Evolutionary conservation across 2,888 invertebrate genomes (phyloP).

Genomic region (Lydus trimaculatus): DNA sequence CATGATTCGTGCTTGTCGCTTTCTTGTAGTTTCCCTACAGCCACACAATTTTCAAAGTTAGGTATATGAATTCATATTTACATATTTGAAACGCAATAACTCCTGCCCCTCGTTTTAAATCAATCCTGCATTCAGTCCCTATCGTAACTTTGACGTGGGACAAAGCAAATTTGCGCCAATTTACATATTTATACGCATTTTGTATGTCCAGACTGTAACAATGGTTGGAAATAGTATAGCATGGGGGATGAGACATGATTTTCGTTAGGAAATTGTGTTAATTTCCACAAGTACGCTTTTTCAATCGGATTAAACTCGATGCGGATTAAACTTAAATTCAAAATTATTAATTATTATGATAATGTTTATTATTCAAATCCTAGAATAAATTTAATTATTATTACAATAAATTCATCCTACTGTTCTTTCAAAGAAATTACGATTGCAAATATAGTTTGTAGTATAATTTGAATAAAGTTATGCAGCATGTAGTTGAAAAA

Average conservation of each 20-base stretch:
- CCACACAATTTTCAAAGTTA: conserved; percentile 1
- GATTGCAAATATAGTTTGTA: background rate
- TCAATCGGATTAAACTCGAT: conserved; percentile 46
- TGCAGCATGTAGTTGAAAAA: background rate
- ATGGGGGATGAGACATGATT: conserved; percentile 24
- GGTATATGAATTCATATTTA: conserved; percentile 32
- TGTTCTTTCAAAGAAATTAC: no score
- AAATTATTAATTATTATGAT: conserved; percentile 46
- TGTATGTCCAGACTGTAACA: conserved; percentile 36
- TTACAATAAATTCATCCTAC: no score
- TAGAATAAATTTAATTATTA: no score
- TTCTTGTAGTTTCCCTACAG: background rate
- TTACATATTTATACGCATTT: conserved; percentile 45
- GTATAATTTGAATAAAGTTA: background rate
- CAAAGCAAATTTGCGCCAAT: conserved; percentile 51
- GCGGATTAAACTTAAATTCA: conserved; percentile 40
- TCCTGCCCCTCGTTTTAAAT: conserved; percentile 46
- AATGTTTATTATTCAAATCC: conserved; percentile 29
- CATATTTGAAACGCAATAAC: conserved; percentile 36
- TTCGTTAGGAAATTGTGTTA: conserved; percentile 41
- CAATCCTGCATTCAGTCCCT: conserved; percentile 42
- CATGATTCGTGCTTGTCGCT: background rate
- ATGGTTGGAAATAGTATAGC: conserved; percentile 9
- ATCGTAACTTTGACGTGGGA: conserved; percentile 44
- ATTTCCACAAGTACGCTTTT: conserved; percentile 46